These are phyloP conservation scores for Rhinoderma darwinii DNA, from an alignment of 2,113 vertebrate species.

Conservation along the genomic window DNA sequence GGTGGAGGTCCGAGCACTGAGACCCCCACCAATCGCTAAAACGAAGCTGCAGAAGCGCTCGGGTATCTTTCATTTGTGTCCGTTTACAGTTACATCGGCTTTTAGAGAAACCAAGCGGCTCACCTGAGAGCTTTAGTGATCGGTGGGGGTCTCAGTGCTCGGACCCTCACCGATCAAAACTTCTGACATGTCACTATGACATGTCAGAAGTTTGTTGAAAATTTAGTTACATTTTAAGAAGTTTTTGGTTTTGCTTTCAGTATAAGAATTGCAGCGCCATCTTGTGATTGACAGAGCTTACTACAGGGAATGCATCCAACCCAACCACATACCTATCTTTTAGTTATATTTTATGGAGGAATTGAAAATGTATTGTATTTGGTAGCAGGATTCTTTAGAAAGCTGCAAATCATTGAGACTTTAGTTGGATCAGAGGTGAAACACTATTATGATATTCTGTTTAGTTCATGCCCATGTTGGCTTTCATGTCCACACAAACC, in stretches of 20 bases:
- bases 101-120: too few species aligned
- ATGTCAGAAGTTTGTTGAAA: too few species aligned
- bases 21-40: too few species aligned
- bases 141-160: too few species aligned
- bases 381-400: background rate
- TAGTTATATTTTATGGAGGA: background rate
- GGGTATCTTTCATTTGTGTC: too few species aligned
- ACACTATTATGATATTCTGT: too few species aligned
- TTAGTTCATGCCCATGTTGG: background rate
- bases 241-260: background rate
- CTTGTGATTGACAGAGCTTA: background rate
- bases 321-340: background rate
- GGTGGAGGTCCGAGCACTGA: too few species aligned
- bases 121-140: too few species aligned
- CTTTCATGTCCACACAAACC: background rate
- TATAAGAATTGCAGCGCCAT: background rate
- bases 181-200: too few species aligned
- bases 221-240: background rate
- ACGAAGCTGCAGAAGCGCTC: too few species aligned
- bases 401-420: background rate
- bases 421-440: background rate
- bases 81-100: too few species aligned
- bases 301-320: background rate
- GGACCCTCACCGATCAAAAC: too few species aligned
- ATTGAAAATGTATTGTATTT: background rate